A percentile compares a stretch with the other conserved stretches of the same genome.
phyloP scores from a whole-genome alignment of 2,113 vertebrate species.

The Callipepla squamata region DNA sequence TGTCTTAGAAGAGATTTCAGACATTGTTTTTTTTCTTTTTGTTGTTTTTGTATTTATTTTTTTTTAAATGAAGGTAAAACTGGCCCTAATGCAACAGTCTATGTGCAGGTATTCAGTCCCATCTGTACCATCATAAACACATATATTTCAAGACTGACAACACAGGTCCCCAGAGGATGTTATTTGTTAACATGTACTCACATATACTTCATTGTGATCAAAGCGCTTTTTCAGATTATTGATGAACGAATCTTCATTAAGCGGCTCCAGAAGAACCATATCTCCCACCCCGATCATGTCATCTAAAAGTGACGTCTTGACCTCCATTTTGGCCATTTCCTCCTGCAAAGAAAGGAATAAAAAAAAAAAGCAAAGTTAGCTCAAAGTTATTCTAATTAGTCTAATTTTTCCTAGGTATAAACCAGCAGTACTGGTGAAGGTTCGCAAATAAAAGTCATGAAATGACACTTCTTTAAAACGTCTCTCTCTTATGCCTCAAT shows the following conservation, averaged over 20 bases:
- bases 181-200: slow-evolving; percentile 76
- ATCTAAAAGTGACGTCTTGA: slow-evolving; percentile 95
- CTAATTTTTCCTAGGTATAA: background rate
- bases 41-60: background rate
- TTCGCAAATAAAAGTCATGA: background rate
- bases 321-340: slow-evolving; percentile 93
- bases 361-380: background rate
- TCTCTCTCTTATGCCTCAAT: background rate
- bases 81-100: background rate
- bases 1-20: background rate
- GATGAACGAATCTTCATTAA: slow-evolving; percentile 91
- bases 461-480: background rate
- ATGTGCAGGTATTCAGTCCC: background rate
- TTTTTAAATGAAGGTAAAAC: background rate
- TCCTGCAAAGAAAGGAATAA: slow-evolving; percentile 59
- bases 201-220: slow-evolving; percentile 94
- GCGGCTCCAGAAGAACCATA: slow-evolving; percentile 96
- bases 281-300: slow-evolving; percentile 98
- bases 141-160: background rate
- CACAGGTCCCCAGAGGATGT: background rate
- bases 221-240: slow-evolving; percentile 94
- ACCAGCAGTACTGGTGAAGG: background rate
- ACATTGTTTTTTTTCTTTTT: background rate
- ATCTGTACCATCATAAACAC: background rate
- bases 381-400: background rate